Percentiles rank a stretch among this genome's conserved stretches.
These are phyloP conservation scores for Dipodomys merriami DNA, from an alignment of 2,113 vertebrate species.

Conservation along the genomic window DNA sequence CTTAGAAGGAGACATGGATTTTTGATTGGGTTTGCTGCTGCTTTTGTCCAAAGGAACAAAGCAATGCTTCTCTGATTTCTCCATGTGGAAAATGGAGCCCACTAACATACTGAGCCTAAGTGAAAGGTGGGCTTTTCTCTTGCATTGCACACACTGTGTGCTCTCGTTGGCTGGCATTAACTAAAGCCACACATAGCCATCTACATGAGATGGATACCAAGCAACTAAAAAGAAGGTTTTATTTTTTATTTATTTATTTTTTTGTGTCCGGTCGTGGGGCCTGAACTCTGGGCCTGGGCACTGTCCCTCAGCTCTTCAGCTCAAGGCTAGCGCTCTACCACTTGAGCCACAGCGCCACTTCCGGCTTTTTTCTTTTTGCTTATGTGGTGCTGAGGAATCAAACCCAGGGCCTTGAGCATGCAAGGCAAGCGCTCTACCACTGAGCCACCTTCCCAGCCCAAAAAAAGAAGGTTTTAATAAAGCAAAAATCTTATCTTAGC, in stretches of 20 bases:
- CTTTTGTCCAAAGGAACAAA: background rate
- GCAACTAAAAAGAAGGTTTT: constrained; percentile 54
- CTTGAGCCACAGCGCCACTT: no score
- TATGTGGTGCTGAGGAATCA: no score
- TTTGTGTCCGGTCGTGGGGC: no score
- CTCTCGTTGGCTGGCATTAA: background rate
- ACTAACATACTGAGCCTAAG: background rate
- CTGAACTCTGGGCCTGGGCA: no score
- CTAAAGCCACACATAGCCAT: constrained; percentile 12
- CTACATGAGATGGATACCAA: background rate
- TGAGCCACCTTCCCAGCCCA: no score
- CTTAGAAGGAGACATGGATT: background rate
- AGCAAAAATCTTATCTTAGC: constrained; percentile 68
- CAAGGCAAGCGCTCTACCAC: no score
- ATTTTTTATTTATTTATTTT: no score
- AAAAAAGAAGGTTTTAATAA: constrained; percentile 59
- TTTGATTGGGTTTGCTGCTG: background rate
- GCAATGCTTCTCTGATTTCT: background rate
- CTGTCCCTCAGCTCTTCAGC: no score
- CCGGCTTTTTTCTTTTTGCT: no score
- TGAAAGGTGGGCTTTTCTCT: background rate
- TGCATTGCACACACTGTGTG: background rate
- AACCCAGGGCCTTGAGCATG: no score
- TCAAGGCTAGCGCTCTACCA: no score
- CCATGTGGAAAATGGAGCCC: background rate